Evolutionary conservation across 2,113 vertebrate genomes (phyloP), one percentile per base, ranked within the genome.

Genomic region (Oriolus oriolus): DNA sequence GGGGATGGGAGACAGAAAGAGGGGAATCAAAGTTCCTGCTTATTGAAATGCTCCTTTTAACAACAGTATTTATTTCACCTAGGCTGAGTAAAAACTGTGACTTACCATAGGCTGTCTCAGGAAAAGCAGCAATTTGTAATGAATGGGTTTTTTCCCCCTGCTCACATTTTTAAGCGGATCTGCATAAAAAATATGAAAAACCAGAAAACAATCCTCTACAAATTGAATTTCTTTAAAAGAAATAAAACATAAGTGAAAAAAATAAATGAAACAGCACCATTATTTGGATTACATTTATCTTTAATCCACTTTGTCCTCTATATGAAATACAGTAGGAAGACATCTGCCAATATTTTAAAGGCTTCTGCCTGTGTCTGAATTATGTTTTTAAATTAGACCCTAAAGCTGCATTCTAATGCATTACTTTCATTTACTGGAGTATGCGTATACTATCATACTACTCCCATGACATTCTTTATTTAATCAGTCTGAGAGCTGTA

Each of bases 261-360:
- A 92, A 85, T 49, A 84, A 92, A 94, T 80, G 91, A 96, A 95
- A 93, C 75, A 50, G 64, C 81, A 80, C 86, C 77, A 87, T 79
- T 95, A 96, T 75, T 76, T 88, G 89, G 96, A 93, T 96, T 96
- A 78, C 80, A 76, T 93, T 96, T 95, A 73, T 95, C 96, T 97
- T 96, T 96, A 95, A 98, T 96, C 95, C 96, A 97, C 93, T 96
- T 96, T 97, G 96, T 95, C 97, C 96, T 97, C 91, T 94, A 37
- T 87, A 87, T 87, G 94, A 95, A 97, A 97, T 78, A 89, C 71
- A 84, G 80, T 92, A 97, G 95, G 81, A 94, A 97, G 97, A 95
- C 97, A 97, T 95, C 97, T 97, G 97, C 96, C 96, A 96, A 94
- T 97, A 96, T 97, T 96, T 96, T 93, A 97, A 97, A 97, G 95